phyloP scores from a whole-genome alignment of 2,797 vertebrate species.

The Muscicapa comitata region DNA sequence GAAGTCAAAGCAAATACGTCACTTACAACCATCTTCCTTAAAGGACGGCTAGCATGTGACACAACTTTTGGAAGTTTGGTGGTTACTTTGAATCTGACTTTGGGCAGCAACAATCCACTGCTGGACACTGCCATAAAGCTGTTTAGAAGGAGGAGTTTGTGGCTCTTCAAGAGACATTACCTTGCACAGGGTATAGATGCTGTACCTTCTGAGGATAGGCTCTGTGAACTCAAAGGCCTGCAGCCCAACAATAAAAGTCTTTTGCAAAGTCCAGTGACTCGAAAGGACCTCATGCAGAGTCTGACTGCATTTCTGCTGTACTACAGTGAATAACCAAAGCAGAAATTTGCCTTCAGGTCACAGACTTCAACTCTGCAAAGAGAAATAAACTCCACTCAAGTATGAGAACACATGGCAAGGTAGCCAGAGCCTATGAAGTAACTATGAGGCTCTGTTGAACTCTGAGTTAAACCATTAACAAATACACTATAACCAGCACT shows the following conservation, averaged over 20 bases:
- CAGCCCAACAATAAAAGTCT: not conserved
- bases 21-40: not conserved
- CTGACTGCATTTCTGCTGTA: not conserved
- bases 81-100: not conserved
- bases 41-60: not conserved
- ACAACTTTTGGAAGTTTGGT: not conserved
- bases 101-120: not conserved
- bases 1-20: not conserved
- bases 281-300: not conserved
- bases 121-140: not conserved
- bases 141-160: not conserved
- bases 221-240: not conserved
- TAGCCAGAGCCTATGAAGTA: not conserved
- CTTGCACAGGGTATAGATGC: not conserved
- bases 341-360: not conserved
- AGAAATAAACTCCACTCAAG: not conserved
- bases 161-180: not conserved
- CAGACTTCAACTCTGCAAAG: not conserved
- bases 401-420: not conserved
- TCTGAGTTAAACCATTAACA: conserved; percentile 3
- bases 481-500: not conserved
- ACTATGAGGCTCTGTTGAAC: not conserved
- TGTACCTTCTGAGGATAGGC: not conserved
- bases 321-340: not conserved
- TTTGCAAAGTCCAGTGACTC: not conserved